Evolutionary conservation across 2,888 invertebrate species (phyloP).

Genomic region (Calephelis perditalis): DNA sequence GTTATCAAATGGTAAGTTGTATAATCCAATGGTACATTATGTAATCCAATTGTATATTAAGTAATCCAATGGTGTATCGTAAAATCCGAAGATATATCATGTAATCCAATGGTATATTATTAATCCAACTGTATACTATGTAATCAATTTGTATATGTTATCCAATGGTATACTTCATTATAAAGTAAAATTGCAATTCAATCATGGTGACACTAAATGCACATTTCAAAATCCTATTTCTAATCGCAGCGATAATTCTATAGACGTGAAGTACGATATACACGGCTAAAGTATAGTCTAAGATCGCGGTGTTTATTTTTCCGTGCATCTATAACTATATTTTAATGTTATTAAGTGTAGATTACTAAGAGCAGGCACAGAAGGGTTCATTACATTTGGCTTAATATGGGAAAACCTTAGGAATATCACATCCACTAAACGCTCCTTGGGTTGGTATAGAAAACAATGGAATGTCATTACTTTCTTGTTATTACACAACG

Average conservation of each 20-base stretch:
- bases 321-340: constrained; percentile 20
- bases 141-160: no score
- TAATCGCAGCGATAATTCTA: constrained; percentile 28
- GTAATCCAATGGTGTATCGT: not conserved
- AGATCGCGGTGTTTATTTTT: not conserved
- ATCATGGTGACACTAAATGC: constrained; percentile 36
- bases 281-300: constrained; percentile 23
- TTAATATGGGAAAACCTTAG: constrained; percentile 67
- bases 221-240: constrained; percentile 30
- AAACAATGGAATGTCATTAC: constrained; percentile 53
- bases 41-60: constrained; percentile 6
- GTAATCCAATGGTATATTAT: not conserved
- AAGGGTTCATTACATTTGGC: constrained; percentile 77
- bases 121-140: no score
- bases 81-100: no score
- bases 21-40: no score
- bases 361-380: constrained; percentile 72
- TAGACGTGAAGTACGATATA: constrained; percentile 26
- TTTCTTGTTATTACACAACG: constrained; percentile 14
- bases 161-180: constrained; percentile 9
- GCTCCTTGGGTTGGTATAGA: constrained; percentile 46
- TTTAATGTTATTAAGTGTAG: constrained; percentile 40
- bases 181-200: constrained; percentile 10
- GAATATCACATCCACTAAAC: constrained; percentile 67
- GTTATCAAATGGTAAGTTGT: not conserved